Conservation (phyloP, 2,797 vertebrate species). For the Iguana delicatissima region DNA sequence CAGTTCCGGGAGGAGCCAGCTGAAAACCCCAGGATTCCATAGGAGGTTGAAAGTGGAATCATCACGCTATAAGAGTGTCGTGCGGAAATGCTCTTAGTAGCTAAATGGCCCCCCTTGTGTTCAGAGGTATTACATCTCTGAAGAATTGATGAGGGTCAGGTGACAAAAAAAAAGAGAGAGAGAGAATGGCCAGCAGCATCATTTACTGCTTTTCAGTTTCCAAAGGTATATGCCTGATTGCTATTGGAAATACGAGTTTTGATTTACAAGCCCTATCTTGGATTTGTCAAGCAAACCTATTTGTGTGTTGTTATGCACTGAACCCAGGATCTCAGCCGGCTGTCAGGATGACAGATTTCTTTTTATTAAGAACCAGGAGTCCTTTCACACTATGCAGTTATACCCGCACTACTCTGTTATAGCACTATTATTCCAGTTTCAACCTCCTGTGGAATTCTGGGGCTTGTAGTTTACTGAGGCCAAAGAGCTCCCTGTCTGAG, state of each 20-base stretch:
- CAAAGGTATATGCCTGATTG: neutral
- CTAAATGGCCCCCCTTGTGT: neutral
- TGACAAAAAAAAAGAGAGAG: neutral
- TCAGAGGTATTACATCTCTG: neutral
- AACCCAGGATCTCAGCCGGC: neutral
- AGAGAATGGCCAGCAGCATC: neutral
- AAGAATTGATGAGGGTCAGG: neutral
- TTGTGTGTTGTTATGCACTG: neutral
- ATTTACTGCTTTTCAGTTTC: neutral
- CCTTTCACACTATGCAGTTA: too few species aligned
- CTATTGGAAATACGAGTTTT: neutral
- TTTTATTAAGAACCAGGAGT: neutral
- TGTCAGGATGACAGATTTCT: neutral
- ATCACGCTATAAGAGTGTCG: too few species aligned
- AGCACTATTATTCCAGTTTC: too few species aligned
- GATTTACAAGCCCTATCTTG: neutral
- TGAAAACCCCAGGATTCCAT: too few species aligned
- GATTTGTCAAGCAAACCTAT: neutral
- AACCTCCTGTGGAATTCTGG: too few species aligned
- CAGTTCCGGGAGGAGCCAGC: too few species aligned
- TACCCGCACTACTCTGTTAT: too few species aligned
- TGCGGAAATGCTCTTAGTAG: too few species aligned
- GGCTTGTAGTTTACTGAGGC: too few species aligned
- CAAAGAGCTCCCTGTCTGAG: too few species aligned
- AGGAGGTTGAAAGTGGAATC: too few species aligned